phyloP scores from a whole-genome alignment of 2,888 invertebrate genomes.

The Harpalus rubripes region DNA sequence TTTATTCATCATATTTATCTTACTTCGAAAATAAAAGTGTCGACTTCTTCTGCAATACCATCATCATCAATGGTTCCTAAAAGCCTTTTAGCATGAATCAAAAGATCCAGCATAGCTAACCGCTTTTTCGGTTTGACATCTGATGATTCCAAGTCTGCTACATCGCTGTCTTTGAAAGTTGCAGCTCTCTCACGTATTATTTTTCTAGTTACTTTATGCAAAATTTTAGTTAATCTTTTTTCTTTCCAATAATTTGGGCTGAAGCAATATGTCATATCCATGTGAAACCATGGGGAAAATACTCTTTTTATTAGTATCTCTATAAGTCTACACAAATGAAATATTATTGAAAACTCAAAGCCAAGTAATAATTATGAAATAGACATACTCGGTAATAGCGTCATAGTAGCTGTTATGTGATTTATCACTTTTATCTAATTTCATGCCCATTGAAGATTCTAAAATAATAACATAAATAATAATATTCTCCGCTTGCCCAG shows the following conservation, averaged over 20 bases:
- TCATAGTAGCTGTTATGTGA: conserved; percentile 79
- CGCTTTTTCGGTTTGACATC: conserved; percentile 75
- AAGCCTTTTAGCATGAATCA: conserved; percentile 78
- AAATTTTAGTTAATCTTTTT: conserved; percentile 17
- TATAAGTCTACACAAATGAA: neutral
- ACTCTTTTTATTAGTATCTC: conserved; percentile 4
- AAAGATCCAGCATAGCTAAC: conserved; percentile 80
- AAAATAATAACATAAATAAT: conserved; percentile 66
- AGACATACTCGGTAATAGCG: conserved; percentile 75
- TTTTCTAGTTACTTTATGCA: conserved; percentile 12
- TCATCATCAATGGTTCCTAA: conserved; percentile 78
- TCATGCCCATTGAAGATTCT: conserved; percentile 86
- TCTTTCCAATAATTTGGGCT: neutral
- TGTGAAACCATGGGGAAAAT: conserved; percentile 13
- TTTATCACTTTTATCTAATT: conserved; percentile 77
- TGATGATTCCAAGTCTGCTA: neutral
- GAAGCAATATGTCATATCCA: neutral
- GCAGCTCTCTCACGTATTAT: conserved; percentile 58
- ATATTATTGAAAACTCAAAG: neutral
- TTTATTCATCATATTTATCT: neutral
- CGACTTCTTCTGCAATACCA: conserved; percentile 82
- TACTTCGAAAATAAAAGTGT: conserved; percentile 83
- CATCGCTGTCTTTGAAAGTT: conserved; percentile 50
- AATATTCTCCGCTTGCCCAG: too few species aligned
- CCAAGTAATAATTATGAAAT: neutral